Evolutionary conservation across 2,113 vertebrate genomes (phyloP), one percentile per base, ranked within the genome.

Genomic region (Eonycteris spelaea): DNA sequence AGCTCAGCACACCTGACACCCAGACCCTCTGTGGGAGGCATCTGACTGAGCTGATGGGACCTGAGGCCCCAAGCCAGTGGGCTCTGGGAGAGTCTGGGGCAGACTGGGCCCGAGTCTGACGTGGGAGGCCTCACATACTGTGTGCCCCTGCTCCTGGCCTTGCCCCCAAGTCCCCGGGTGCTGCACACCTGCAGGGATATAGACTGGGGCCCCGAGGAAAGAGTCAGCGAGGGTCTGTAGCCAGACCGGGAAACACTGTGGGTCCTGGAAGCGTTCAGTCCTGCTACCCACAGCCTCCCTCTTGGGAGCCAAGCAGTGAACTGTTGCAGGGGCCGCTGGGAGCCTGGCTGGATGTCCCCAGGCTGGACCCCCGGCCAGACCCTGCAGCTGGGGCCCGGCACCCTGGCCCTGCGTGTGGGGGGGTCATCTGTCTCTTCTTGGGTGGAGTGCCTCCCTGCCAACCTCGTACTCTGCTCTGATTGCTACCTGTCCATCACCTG

Each of bases 151-250:
- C 24, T 83, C 19, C 0, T 2, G 53, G 59, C 57, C 40, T 61
- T 6, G 38, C 19, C 14, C 33, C 14, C n/a, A 15, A 3, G 0
- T 7, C 14, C 18, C 40, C 2, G 13, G 40, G 53, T 7, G 30
- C 74, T 4, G 0, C 51, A 26, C 4, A 38, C 40, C 48, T 35
- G 21, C 9, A 61, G n/a, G 33, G 57, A 86, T 35, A 22, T 19
- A 51, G 35, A 12, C 18, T 5, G 63, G 21, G 15, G 33, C n/a
- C 26, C 84, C 7, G 5, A 15, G 28, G 59, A 26, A 48, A n/a
- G 30, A 61, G 75, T 12, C 5, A 6, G 5, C 22, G 2, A 30
- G 28, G n/a, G 86, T 15, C 9, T 35, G 30, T 2, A 6, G 30
- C 22, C 33, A 9, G 30, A 48, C 68, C 40, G 16, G 18, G 13